Evolutionary conservation across 2,113 vertebrate species (phyloP), one percentile per base, ranked within the genome.

Genomic region (Malaclemys terrapin): DNA sequence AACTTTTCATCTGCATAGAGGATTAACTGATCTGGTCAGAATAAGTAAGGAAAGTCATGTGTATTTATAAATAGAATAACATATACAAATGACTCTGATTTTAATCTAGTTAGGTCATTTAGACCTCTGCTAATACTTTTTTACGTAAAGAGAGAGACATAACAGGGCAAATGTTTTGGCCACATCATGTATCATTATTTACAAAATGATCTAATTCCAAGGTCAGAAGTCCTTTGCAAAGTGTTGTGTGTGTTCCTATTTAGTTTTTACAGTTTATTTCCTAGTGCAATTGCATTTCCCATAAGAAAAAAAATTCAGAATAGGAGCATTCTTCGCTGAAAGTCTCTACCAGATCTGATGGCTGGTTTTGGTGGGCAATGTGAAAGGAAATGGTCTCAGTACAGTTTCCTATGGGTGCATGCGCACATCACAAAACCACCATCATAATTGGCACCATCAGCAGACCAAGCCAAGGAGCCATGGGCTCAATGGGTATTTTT

Each of bases 201-300:
- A 72, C 62, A 85, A 92, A 94, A 90, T 91, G 20, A 94, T 79
- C 84, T 91, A 94, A 89, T 90, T 27, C 62, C 69, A 6, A 85
- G 89, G 65, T 38, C 25, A 87, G 59, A 72, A 17, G 10, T 86
- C 53, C 31, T 95, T 90, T 94, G 82, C 29, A 80, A 56, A 53
- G 2, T 3, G 4, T 25, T 78, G 45, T 27, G 1, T 7, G 42
- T 87, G 3, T 56, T n/a, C 62, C 80, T 52, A 35, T 75, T 89
- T 72, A 45, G 17, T 45, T 87, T 86, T 72, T 19, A 1, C 57
- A 80, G 5, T 22, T 87, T 52, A 35, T 86, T 69, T 90, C 57
- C 59, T 78, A 7, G 5, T 3, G 31, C 0, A 0, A 1, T 82
- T 88, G 89, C 29, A 89, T 92, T 19, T 2, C 19, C 59, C 31